phyloP scores from a whole-genome alignment of 2,113 vertebrate species.

The Paraplagusia blochii region DNA sequence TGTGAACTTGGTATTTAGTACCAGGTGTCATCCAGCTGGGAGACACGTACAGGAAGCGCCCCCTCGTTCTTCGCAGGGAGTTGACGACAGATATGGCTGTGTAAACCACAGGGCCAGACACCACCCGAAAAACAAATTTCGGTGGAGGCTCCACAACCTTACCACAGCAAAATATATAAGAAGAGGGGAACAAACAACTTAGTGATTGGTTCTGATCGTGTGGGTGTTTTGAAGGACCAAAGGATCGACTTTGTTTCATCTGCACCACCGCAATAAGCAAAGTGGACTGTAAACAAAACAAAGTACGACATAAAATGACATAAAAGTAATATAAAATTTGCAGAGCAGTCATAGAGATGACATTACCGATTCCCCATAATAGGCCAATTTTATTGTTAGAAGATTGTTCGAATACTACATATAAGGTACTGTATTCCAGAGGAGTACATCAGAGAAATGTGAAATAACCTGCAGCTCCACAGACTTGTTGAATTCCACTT shows the following conservation, averaged over 20 bases:
- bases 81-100: slow-evolving; percentile 91
- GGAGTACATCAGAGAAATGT: not conserved
- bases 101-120: slow-evolving; percentile 89
- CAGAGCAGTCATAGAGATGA: too few species aligned
- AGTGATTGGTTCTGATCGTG: slow-evolving; percentile 1
- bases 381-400: not conserved
- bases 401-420: not conserved
- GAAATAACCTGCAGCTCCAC: slow-evolving; percentile 90
- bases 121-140: slow-evolving; percentile 86
- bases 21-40: slow-evolving; percentile 79
- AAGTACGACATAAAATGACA: too few species aligned
- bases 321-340: too few species aligned
- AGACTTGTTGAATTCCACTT: slow-evolving; percentile 82
- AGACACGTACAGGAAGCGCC: slow-evolving; percentile 80
- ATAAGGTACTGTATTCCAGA: too few species aligned
- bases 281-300: too few species aligned
- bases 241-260: slow-evolving; percentile 28
- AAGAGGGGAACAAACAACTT: not conserved
- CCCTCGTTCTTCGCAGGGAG: slow-evolving; percentile 75
- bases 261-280: slow-evolving; percentile 6
- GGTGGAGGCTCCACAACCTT: slow-evolving; percentile 87
- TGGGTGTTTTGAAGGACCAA: slow-evolving; percentile 3
- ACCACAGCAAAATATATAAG: slow-evolving; percentile 12
- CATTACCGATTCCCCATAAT: not conserved
- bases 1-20: slow-evolving; percentile 86